Evolutionary conservation across 2,113 vertebrate genomes (phyloP).

Genomic region (Rhinolophus sinicus): DNA sequence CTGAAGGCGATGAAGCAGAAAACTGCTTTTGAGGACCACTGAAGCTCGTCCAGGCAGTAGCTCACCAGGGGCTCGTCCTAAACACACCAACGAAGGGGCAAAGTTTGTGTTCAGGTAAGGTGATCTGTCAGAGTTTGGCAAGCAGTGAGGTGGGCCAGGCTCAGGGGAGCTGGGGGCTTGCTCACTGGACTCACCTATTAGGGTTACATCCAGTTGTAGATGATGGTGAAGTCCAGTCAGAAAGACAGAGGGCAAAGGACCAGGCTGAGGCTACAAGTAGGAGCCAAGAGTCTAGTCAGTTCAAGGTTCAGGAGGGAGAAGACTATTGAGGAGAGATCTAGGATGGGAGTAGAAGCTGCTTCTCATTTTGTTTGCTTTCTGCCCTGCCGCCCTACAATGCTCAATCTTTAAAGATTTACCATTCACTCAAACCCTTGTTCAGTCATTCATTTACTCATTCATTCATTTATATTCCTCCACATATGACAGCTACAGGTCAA

Average conservation of each 20-base stretch:
- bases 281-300: neutral
- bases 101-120: neutral
- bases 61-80: neutral
- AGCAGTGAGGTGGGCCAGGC: neutral
- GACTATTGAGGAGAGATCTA: neutral
- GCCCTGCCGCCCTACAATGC: neutral
- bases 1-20: neutral
- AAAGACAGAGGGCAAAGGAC: neutral
- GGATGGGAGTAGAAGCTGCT: neutral
- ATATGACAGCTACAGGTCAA: neutral
- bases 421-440: neutral
- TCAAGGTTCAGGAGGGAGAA: neutral
- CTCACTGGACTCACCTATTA: neutral
- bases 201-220: neutral
- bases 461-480: neutral
- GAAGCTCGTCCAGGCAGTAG: neutral
- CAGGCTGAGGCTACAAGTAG: neutral
- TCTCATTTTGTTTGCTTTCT: neutral
- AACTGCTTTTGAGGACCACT: neutral
- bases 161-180: neutral
- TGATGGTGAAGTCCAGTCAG: neutral
- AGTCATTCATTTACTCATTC: neutral
- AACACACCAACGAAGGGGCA: neutral
- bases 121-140: neutral
- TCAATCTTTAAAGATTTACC: neutral